phyloP scores from a whole-genome alignment of 2,888 invertebrate genomes.

The Gnatocerus cornutus region DNA sequence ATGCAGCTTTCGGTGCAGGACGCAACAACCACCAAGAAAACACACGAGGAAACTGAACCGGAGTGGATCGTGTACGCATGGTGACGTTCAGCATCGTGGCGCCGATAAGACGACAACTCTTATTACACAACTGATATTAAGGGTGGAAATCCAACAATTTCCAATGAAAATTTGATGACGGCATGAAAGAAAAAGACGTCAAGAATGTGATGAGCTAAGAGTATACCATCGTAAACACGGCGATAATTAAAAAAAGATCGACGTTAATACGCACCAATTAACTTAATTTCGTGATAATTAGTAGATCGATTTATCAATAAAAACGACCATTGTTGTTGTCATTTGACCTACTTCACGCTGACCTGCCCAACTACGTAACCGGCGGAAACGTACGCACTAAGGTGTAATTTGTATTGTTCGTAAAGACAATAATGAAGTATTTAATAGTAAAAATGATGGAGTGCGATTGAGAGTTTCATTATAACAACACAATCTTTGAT shows the following conservation, averaged over 20 bases:
- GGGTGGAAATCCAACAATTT: constrained; percentile 33
- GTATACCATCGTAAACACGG: constrained; percentile 32
- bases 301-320: constrained; percentile 13
- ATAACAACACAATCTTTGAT: not conserved
- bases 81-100: constrained; percentile 43
- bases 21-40: constrained; percentile 25
- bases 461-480: too few relatives aligned
- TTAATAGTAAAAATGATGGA: not conserved
- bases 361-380: constrained; percentile 30
- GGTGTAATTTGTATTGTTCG: constrained; percentile 16
- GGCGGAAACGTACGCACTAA: constrained; percentile 11
- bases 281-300: constrained; percentile 1
- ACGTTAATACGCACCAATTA: constrained; percentile 1
- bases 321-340: constrained; percentile 18
- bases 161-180: constrained; percentile 33
- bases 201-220: constrained; percentile 31
- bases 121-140: constrained; percentile 26
- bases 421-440: not conserved
- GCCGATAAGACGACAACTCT: constrained; percentile 42
- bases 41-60: constrained; percentile 19
- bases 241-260: not conserved
- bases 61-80: constrained; percentile 31
- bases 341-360: constrained; percentile 26
- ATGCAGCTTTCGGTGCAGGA: constrained; percentile 15
- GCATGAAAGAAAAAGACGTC: constrained; percentile 23